These are phyloP conservation scores for Phalanger gymnotis DNA, from an alignment of 2,797 vertebrate genomes.

Conservation along the genomic window DNA sequence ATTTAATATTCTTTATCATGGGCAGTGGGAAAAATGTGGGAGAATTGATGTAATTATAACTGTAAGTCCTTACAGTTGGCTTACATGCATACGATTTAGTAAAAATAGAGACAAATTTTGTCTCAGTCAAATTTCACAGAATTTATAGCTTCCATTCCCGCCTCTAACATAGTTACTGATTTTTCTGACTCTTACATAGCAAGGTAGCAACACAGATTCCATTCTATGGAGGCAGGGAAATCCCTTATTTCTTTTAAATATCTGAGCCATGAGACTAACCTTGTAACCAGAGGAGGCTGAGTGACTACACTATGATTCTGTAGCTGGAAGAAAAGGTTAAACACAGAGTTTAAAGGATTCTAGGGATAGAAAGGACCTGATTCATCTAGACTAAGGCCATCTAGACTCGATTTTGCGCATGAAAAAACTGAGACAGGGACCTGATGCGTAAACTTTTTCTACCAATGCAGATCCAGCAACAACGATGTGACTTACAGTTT, in stretches of 20 bases:
- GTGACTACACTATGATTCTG: conserved; percentile 21
- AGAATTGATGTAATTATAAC: neutral
- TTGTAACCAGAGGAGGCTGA: conserved; percentile 10
- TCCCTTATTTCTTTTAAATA: neutral
- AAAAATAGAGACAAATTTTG: conserved; percentile 23
- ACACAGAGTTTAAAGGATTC: neutral
- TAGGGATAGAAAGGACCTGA: neutral
- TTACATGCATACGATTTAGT: conserved; percentile 11
- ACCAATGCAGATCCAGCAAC: neutral
- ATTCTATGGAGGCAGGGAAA: neutral
- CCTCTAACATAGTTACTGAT: conserved; percentile 17
- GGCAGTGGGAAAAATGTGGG: conserved; percentile 1
- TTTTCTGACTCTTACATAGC: neutral
- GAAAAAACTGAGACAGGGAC: neutral
- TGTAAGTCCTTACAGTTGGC: conserved; percentile 5
- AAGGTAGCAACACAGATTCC: neutral
- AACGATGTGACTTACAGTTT: neutral
- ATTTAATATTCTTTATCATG: neutral
- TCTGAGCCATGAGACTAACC: conserved; percentile 18
- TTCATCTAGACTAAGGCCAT: neutral
- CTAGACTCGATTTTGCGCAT: neutral
- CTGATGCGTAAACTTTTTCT: neutral
- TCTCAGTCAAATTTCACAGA: neutral
- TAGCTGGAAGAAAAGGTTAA: conserved; percentile 12
- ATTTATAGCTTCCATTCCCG: neutral